Evolutionary conservation across 2,888 invertebrate species (phyloP), one percentile per base, ranked within the genome.

Genomic region (Atethmia centrago): DNA sequence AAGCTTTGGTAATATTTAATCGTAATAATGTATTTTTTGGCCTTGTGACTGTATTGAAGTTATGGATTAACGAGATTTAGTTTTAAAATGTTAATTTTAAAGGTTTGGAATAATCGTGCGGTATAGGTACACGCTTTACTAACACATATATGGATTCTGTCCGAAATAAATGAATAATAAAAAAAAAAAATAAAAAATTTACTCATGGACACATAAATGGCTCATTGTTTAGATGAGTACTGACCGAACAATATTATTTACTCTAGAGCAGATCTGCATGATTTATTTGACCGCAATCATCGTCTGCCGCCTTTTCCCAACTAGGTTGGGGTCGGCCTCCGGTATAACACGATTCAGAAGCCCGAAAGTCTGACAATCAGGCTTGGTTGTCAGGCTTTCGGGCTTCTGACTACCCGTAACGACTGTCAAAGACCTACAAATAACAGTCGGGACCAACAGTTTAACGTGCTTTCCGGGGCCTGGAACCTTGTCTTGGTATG

Each of bases 1-100:
- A 80, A 81, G 49, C 25, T 71, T 79, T 62, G 12, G 74, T 55
- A 75, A 81, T 31, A 68, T 31, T 65, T 51, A 65, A 19, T 69
- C 40, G 69, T 80, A 70, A 70, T 63, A 69, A 47, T 40, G 45
- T 71, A 45, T 76, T 63, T 76, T 71, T 3, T 56, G 64, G 47
- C 72, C 72, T 56, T 73, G 55, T 1, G 5, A n/a, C 25, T 16
- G 7, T 49, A 56, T 55, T 61, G 55, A 65, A 53, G 40, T 42
- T 61, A 47, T 59, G 45, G 59, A 31, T 68, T 72, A 64, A 67
- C 1, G 12, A 45, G 49, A 67, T 61, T 71, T 42, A 28, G 55
- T 36, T 36, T 5, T 36, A 36, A 36, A 36, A 36, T 64, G 31
- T n/a, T 49, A 62, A n/a, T 59, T 14, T 71, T 71, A 47, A 64